Evolutionary conservation across 2,888 invertebrate species (phyloP).

Genomic region (Belgica antarctica): DNA sequence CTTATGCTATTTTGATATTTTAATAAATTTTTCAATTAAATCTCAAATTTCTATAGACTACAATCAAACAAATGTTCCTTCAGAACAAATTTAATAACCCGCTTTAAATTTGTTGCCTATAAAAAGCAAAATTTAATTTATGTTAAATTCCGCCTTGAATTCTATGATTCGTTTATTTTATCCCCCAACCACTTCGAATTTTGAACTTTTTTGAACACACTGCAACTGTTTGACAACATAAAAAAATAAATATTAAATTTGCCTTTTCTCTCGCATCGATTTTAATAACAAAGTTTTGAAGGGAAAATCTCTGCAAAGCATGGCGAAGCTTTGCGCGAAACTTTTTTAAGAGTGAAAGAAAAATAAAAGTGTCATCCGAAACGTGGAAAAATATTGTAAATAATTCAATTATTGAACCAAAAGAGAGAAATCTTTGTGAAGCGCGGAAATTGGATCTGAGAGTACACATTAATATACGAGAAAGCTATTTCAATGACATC

Average conservation of each 20-base stretch:
- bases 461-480: not conserved
- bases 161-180: too few species aligned
- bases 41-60: too few species aligned
- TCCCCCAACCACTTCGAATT: not conserved
- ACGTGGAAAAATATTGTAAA: conserved; percentile 30
- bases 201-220: not conserved
- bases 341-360: not conserved
- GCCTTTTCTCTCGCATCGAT: too few species aligned
- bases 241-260: not conserved
- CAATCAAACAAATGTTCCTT: too few species aligned
- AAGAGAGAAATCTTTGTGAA: not conserved
- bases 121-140: too few species aligned
- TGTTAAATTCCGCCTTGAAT: too few species aligned
- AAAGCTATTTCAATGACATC: not conserved
- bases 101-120: too few species aligned
- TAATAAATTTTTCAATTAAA: too few species aligned
- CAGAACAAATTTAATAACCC: too few species aligned
- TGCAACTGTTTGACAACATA: conserved; percentile 1
- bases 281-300: conserved; percentile 11
- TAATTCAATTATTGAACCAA: conserved; percentile 40
- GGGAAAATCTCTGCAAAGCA: too few species aligned
- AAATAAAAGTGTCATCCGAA: not conserved
- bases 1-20: too few species aligned
- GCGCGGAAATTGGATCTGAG: not conserved
- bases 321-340: not conserved